Evolutionary conservation across 2,797 vertebrate genomes (phyloP), one percentile per base, ranked within the genome.

Genomic region (Austrolebias charrua): DNA sequence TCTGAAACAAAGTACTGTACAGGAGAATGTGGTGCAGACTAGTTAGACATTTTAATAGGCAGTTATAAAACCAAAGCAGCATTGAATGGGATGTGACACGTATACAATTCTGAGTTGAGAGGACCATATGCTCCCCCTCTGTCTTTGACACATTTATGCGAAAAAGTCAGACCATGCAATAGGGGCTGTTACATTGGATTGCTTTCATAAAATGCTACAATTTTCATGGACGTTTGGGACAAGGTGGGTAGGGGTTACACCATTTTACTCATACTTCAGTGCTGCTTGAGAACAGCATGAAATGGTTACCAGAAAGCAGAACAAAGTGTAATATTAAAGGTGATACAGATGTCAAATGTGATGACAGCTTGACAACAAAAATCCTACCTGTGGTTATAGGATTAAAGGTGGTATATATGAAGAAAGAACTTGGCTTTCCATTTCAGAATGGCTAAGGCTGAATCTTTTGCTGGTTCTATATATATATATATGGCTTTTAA

Each of bases 191-290:
- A 57, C 56, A 56, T n/a, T 69, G 61, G 54, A 69, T 68, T 29
- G n/a, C 71, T 79, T 44, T 78, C 68, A 65, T 76, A 61, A 57
- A 68, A 73, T 19, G 47, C 53, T 59, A 24, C 47, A 55, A 66
- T 82, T 80, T 78, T 75, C 56, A 60, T 55, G 55, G 62, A 52
- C 56, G 40, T 80, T 62, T 66, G 16, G 45, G 43, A 79, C 10
- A 14, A 45, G 43, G 79, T 4, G 11, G 38, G 2, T 52, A 56
- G 43, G 45, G 54, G 51, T 60, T 64, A 75, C 18, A 16, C 4
- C 0, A 56, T 73, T 81, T 79, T 71, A 45, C 43, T 74, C 57
- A 62, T 52, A 55, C 33, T 55, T 29, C 46, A 8, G 8, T 10
- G 31, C 56, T 66, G 60, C 56, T 55, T 56, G 44, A 67, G 58